phyloP scores from a whole-genome alignment of 2,113 vertebrate genomes.

The Chaenocephalus aceratus region DNA sequence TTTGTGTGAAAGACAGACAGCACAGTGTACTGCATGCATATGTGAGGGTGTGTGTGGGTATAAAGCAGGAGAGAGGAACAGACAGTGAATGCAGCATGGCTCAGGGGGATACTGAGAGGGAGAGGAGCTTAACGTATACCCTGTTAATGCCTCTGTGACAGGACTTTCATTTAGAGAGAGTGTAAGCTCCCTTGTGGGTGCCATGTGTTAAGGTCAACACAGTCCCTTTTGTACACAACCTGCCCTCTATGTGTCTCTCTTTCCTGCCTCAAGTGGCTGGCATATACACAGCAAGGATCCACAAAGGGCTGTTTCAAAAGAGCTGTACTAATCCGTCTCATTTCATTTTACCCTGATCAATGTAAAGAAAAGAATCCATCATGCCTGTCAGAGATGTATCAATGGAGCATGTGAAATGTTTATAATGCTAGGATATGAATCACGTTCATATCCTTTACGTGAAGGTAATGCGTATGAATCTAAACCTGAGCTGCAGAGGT shows the following conservation, averaged over 20 bases:
- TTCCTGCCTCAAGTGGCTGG: constrained; percentile 29
- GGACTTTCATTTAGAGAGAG: constrained; percentile 51
- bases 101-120: constrained; percentile 54
- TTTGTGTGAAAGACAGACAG: constrained; percentile 37
- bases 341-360: constrained; percentile 6
- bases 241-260: constrained; percentile 34
- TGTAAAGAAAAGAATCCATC: background rate
- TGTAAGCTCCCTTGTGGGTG: constrained; percentile 52
- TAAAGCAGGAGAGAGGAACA: constrained; percentile 40
- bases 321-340: background rate
- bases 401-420: background rate
- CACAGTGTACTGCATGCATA: background rate
- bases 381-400: background rate
- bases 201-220: constrained; percentile 63
- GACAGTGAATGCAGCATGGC: constrained; percentile 43
- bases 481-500: constrained; percentile 17
- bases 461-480: background rate
- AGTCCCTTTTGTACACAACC: constrained; percentile 35
- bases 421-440: background rate
- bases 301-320: constrained; percentile 7
- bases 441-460: background rate
- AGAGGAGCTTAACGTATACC: constrained; percentile 39
- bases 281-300: constrained; percentile 15
- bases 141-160: constrained; percentile 54
- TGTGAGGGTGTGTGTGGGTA: constrained; percentile 21